Conservation (phyloP, 2,113 vertebrate species). For the Globicephala melas region DNA sequence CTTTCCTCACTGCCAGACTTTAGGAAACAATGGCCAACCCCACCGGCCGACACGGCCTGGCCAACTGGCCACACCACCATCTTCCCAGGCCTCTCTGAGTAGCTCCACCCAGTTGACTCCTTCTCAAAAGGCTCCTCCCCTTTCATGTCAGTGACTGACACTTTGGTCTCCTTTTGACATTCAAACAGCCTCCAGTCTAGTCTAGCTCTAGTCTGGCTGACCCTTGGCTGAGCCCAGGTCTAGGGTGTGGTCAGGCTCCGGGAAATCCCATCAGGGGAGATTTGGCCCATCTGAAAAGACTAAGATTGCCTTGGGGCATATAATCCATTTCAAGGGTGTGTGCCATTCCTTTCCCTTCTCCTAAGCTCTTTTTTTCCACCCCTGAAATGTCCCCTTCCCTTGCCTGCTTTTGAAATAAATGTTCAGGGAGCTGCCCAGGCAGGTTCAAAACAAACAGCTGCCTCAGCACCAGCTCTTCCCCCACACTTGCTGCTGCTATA, state of each 20-base stretch:
- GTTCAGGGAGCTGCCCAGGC: background rate
- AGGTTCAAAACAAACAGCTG: conserved; percentile 46
- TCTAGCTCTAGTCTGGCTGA: background rate
- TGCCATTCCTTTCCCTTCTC: background rate
- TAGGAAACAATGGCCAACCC: background rate
- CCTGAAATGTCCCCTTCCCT: background rate
- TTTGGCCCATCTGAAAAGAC: background rate
- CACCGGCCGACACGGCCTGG: too few relatives aligned
- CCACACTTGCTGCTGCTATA: background rate
- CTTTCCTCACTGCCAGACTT: background rate
- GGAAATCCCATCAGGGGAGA: background rate
- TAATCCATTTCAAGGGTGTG: background rate
- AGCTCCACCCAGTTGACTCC: background rate
- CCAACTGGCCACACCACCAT: background rate
- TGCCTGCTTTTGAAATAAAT: conserved; percentile 20
- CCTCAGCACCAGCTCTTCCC: background rate
- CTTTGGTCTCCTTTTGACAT: background rate
- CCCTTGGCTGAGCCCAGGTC: background rate
- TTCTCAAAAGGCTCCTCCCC: background rate
- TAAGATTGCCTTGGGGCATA: background rate
- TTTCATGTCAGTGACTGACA: background rate
- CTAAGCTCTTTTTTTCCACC: background rate
- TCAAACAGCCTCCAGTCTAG: background rate
- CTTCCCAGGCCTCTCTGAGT: background rate
- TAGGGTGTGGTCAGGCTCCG: background rate